These are phyloP conservation scores for Antheraea pernyi DNA, from an alignment of 1,140 invertebrate species.

Conservation along the genomic window DNA sequence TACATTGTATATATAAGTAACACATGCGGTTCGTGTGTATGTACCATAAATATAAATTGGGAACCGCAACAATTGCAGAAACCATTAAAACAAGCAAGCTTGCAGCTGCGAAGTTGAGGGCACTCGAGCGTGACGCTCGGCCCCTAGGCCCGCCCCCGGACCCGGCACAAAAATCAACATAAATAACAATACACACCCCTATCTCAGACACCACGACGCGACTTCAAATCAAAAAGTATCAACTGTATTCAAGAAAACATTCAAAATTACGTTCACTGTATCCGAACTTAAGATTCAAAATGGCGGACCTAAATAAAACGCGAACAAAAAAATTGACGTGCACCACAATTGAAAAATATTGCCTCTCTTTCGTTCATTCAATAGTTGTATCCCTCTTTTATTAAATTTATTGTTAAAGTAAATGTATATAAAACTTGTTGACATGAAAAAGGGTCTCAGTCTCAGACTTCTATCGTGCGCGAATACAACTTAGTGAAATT, in stretches of 20 bases:
- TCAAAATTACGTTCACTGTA: constrained; percentile 21
- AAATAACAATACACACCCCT: constrained; percentile 78
- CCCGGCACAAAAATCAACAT: constrained; percentile 75
- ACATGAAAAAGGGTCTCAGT: constrained; percentile 70
- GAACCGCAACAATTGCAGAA: constrained; percentile 58
- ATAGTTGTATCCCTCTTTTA: constrained; percentile 74
- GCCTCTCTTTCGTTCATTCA: constrained; percentile 73
- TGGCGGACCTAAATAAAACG: constrained; percentile 15
- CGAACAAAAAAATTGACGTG: constrained; percentile 47
- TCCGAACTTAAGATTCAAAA: constrained; percentile 21
- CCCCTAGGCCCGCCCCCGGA: constrained; percentile 66
- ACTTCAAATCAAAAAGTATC: constrained; percentile 26
- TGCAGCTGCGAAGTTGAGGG: constrained; percentile 59
- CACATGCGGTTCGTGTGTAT: constrained; percentile 47
- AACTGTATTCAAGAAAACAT: constrained; percentile 16
- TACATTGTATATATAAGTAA: constrained; percentile 28
- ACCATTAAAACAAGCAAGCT: constrained; percentile 72
- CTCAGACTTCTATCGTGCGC: constrained; percentile 47
- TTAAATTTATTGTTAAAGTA: constrained; percentile 77
- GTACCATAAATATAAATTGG: constrained; percentile 40
- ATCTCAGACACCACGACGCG: constrained; percentile 68
- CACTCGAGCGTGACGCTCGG: constrained; percentile 60
- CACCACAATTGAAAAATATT: constrained; percentile 78
- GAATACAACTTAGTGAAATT: constrained; percentile 37
- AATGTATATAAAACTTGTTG: constrained; percentile 77